Evolutionary conservation across 2,888 invertebrate genomes (phyloP).

Genomic region (Andrena bicolor): DNA sequence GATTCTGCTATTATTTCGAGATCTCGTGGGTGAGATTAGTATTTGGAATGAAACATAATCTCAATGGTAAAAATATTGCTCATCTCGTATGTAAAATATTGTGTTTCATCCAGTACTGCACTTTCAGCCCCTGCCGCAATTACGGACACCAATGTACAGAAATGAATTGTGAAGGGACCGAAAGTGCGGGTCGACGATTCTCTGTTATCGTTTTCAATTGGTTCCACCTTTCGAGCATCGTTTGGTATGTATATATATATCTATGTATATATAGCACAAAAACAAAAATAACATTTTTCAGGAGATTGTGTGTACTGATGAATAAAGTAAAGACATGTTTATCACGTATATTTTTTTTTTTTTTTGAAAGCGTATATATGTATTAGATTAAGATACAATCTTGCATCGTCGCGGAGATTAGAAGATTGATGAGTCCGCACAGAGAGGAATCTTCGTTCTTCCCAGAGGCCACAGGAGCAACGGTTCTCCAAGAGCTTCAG

Average conservation of each 20-base stretch:
- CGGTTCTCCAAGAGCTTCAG: neutral
- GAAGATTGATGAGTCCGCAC: slow-evolving; percentile 71
- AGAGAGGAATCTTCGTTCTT: slow-evolving; percentile 73
- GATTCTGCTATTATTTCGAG: neutral
- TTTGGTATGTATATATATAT: neutral
- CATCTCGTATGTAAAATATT: slow-evolving; percentile 18
- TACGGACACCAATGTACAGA: slow-evolving; percentile 29
- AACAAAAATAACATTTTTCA: slow-evolving; percentile 70
- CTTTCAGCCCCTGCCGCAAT: slow-evolving; percentile 31
- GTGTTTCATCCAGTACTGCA: slow-evolving; percentile 4
- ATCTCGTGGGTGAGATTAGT: slow-evolving; percentile 12
- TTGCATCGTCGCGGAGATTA: slow-evolving; percentile 79
- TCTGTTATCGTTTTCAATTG: slow-evolving; percentile 15
- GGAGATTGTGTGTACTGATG: slow-evolving; percentile 82
- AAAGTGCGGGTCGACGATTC: slow-evolving; percentile 21
- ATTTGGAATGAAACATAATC: slow-evolving; percentile 9
- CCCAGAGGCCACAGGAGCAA: slow-evolving; percentile 38
- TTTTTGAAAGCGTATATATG: slow-evolving; percentile 80
- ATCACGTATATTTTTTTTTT: slow-evolving; percentile 77
- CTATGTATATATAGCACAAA: slow-evolving; percentile 40
- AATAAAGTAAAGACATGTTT: slow-evolving; percentile 83
- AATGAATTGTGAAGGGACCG: slow-evolving; percentile 27
- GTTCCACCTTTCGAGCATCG: slow-evolving; percentile 53
- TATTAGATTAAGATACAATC: slow-evolving; percentile 83
- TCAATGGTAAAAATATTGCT: slow-evolving; percentile 18